Base-by-base conservation (phyloP, 1,140 invertebrate genomes). In the Bombus turneri region DNA sequence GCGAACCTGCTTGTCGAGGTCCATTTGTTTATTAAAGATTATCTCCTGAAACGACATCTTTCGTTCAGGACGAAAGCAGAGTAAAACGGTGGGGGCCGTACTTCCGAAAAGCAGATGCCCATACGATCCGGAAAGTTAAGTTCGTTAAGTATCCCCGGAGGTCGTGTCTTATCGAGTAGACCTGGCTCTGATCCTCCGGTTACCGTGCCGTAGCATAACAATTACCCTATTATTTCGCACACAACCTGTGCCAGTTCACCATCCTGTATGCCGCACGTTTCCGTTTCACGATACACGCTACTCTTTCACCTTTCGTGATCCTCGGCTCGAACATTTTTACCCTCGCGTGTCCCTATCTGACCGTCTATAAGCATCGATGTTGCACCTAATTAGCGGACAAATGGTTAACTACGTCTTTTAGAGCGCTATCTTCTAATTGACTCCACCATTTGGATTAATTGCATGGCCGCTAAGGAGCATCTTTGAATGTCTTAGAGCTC, bases 161-260 rank as follows among this genome's bases (percentile, higher is more conserved):
- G 87, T 79, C 92, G 93, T 94, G 93, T 93, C 93, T 94, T 94
- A 94, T 94, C 93, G 88, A 88, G 87, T 90, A 92, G 89, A 90
- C 88, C 87, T 88, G 89, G 85, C 90, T 92, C 90, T 89, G 92
- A 93, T 93, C 92, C 92, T 86, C 88, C 82, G 79, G 86, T 87
- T 90, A 90, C 86, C 93, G 93, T 94, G 93, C 88, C 86, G 77
- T 81, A 80, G 93, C 93, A 94, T 94, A 94, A 93, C 92, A 94
- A 94, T 94, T 94, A 93, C 93, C 93, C 90, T 90, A 94, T 94
- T 94, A 94, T 90, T 90, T 87, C 89, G 83, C 80, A 77, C 72
- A 86, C 83, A 41, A 3, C 73, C 69, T 22, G 34, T 22, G 72
- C 73, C 88, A 79, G 81, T 84, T 89, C 80, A 41, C 47, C 85